Evolutionary conservation across 2,888 invertebrate species (phyloP), one percentile per base, ranked within the genome.

Genomic region (Clunio marinus): DNA sequence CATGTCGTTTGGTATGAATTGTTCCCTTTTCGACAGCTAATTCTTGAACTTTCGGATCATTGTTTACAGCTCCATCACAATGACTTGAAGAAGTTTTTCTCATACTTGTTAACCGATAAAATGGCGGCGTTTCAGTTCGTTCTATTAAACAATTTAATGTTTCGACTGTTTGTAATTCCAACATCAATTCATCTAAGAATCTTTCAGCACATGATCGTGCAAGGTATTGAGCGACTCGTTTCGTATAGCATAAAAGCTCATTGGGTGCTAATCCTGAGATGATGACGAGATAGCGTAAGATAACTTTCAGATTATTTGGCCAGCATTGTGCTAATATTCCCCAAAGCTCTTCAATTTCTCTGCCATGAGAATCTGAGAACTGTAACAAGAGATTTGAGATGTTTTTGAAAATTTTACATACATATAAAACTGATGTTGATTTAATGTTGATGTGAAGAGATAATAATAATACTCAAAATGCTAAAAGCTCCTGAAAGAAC

Each of bases 191-290:
- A 76, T 98, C 96, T 25, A 99, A 84, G 13, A 98, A 84, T 28
- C 95, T 86, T 76, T 95, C 94, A 0, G 97, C 93, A 70, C 93
- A 87, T 0, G 96, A 91, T 68, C 96, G 84, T 10, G 96, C 96
- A 75, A 99, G 80, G 80, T 95, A 97, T 5, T 96, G 82, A 27
- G 95, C 91, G 24, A 99, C 96, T 60, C 96, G 85, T 79, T 98
- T 98, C 0, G 97, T 95, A 77, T 92, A 93, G 41, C 92, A 90
- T 58, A 99, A 81, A 2, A 99, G 83, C 76, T 95, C 94, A 73
- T 87, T 89, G 8, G 98, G 96, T n/a, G 98, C 95, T 88, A 99
- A 92, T 68, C 96, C 96, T 13, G 95, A 94, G 70, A 98, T 88
- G 73, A 98, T 97, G 74, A 97, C 89, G 71, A 99, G 84, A 80